Evolutionary conservation across 1,140 invertebrate species (phyloP).

Genomic region (Alviniconcha marisindica): DNA sequence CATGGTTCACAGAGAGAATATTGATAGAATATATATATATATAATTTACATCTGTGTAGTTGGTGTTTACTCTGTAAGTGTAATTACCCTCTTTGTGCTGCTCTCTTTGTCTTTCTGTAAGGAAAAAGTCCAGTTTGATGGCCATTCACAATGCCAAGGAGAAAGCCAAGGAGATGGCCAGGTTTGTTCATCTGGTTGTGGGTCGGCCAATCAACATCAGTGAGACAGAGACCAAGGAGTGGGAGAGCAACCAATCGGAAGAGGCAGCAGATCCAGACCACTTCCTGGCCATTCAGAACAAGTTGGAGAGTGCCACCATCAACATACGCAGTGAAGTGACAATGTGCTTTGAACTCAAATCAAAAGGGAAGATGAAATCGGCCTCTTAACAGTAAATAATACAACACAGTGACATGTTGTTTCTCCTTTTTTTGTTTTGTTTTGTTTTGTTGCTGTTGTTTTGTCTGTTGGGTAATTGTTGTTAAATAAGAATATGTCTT

Average conservation of each 20-base stretch:
- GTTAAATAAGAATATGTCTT: too few species aligned
- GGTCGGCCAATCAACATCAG: constrained; percentile 63
- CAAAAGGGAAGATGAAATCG: constrained; percentile 57
- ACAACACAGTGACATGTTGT: too few species aligned
- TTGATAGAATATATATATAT: too few species aligned
- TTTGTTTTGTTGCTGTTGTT: too few species aligned
- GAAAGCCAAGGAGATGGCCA: constrained; percentile 72
- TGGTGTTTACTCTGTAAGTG: too few species aligned
- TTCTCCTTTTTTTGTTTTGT: too few species aligned
- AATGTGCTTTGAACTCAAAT: constrained; percentile 67
- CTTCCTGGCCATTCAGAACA: constrained; percentile 58
- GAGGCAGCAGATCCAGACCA: constrained; percentile 51
- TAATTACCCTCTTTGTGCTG: too few species aligned
- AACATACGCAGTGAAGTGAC: constrained; percentile 60
- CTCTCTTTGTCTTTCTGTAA: constrained; percentile 26
- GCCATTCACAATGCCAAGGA: constrained; percentile 72
- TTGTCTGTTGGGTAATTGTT: too few species aligned
- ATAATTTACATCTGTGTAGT: too few species aligned
- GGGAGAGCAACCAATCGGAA: constrained; percentile 52
- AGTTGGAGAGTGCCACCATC: constrained; percentile 55
- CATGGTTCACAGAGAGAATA: too few species aligned
- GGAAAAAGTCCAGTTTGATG: constrained; percentile 68
- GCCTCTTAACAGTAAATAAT: background rate
- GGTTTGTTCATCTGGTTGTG: constrained; percentile 64
- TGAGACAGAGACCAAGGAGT: constrained; percentile 65